Evolutionary conservation across 2,888 invertebrate genomes (phyloP).

Genomic region (Platycheirus albimanus): DNA sequence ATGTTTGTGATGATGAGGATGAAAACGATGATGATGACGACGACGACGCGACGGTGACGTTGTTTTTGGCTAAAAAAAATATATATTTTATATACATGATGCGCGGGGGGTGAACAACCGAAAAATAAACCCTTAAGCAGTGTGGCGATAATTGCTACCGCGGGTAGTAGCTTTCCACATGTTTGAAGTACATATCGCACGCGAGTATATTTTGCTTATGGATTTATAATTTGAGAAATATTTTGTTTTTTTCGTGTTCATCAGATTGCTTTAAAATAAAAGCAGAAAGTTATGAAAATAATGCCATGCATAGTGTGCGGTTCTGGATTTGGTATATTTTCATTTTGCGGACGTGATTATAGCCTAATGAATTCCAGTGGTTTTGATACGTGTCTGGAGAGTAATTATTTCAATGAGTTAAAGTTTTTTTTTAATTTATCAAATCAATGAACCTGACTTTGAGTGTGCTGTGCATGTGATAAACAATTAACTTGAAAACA

Average conservation of each 20-base stretch:
- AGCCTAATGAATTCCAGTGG: constrained; percentile 70
- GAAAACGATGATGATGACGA: constrained; percentile 32
- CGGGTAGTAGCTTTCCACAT: constrained; percentile 57
- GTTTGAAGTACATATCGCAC: constrained; percentile 15
- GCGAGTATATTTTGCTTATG: constrained; percentile 41
- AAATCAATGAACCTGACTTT: constrained; percentile 11
- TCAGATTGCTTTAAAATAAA: constrained; percentile 36
- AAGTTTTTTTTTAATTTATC: not conserved
- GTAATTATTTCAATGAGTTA: constrained; percentile 38
- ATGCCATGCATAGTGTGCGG: too few relatives aligned
- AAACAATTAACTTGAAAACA: not conserved
- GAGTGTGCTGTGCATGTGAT: not conserved
- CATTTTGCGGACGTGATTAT: constrained; percentile 61
- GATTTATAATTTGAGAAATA: constrained; percentile 54
- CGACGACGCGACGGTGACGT: constrained; percentile 47
- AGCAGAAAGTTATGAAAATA: constrained; percentile 12
- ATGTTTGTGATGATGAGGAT: constrained; percentile 43
- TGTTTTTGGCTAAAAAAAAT: constrained; percentile 39
- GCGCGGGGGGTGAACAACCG: constrained; percentile 63
- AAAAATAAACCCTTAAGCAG: constrained; percentile 68
- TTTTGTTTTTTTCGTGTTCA: constrained; percentile 14
- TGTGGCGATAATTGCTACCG: constrained; percentile 74
- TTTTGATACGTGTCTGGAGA: constrained; percentile 54
- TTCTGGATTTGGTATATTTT: constrained; percentile 6
- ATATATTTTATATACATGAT: constrained; percentile 10